Percentiles rank a stretch among this genome's conserved stretches.
Conservation (phyloP, 1,140 invertebrate species). For the Rhyzopertha dominica region DNA sequence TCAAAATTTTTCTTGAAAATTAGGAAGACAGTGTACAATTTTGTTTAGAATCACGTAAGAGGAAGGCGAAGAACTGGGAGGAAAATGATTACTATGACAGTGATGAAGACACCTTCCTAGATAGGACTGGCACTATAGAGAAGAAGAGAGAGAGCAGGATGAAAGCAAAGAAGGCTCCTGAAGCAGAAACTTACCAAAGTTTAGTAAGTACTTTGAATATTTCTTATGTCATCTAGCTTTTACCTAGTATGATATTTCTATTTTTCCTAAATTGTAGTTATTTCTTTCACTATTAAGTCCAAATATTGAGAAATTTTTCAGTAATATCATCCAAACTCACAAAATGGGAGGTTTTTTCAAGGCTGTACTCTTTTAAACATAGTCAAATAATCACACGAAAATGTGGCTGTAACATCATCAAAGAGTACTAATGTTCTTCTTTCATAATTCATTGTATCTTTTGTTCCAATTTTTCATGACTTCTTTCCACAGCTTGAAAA, state of each 20-base stretch:
- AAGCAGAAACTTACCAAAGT: slow-evolving; percentile 73
- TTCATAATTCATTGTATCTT: slow-evolving; percentile 3
- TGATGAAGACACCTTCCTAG: slow-evolving; percentile 96
- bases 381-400: no score
- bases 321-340: no score
- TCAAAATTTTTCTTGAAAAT: not conserved
- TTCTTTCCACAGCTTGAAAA: slow-evolving; percentile 59
- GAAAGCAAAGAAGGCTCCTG: slow-evolving; percentile 57
- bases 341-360: no score
- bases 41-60: slow-evolving; percentile 57
- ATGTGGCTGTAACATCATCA: no score
- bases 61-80: slow-evolving; percentile 73
- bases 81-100: slow-evolving; percentile 92
- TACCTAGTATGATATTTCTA: not conserved
- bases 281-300: no score
- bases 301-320: no score
- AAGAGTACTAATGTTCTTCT: slow-evolving; percentile 3
- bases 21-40: slow-evolving; percentile 4
- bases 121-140: slow-evolving; percentile 90
- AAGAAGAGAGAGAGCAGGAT: slow-evolving; percentile 78
- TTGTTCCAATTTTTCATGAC: not conserved
- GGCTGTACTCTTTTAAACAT: no score
- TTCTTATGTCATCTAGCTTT: not conserved
- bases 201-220: slow-evolving; percentile 54
- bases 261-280: no score